phyloP scores from a whole-genome alignment of 2,888 invertebrate genomes.

The Salpingus planirostris region DNA sequence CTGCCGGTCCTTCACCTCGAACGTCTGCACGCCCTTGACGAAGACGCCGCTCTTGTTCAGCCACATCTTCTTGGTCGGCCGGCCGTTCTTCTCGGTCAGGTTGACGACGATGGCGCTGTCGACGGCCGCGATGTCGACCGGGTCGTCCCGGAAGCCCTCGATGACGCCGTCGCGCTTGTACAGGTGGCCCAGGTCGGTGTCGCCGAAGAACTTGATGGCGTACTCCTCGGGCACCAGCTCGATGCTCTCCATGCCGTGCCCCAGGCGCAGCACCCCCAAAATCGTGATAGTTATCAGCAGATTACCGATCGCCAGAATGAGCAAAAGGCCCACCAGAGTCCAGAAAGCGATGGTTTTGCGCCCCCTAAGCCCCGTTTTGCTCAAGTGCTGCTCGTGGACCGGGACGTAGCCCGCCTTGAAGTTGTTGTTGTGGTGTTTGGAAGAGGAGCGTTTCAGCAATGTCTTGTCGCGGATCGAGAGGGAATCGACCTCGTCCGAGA shows the following conservation, averaged over 20 bases:
- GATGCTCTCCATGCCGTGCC: conserved; percentile 77
- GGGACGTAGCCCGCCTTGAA: conserved; percentile 37
- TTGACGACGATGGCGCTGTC: conserved; percentile 37
- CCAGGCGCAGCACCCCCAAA: conserved; percentile 68
- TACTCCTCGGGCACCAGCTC: conserved; percentile 69
- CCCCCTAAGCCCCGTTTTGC: conserved; percentile 40
- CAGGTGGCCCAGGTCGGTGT: conserved; percentile 67
- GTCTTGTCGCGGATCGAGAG: conserved; percentile 32
- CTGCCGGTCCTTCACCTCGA: conserved; percentile 58
- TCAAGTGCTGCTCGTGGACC: conserved; percentile 31
- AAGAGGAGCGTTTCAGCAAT: conserved; percentile 28
- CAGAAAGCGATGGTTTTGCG: conserved; percentile 67
- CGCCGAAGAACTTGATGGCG: conserved; percentile 69
- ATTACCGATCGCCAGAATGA: conserved; percentile 70
- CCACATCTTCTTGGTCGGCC: conserved; percentile 41
- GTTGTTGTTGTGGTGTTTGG: conserved; percentile 29
- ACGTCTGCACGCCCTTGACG: conserved; percentile 51
- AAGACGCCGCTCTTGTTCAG: conserved; percentile 60
- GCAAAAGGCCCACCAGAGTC: conserved; percentile 62
- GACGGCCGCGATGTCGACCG: conserved; percentile 43
- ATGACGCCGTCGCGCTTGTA: conserved; percentile 63
- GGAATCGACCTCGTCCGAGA: conserved; percentile 35
- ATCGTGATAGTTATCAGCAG: conserved; percentile 72
- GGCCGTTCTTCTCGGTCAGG: conserved; percentile 34
- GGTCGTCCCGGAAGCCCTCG: conserved; percentile 49